Conservation (phyloP, 2,888 invertebrate species). For the Heliconius hortense region DNA sequence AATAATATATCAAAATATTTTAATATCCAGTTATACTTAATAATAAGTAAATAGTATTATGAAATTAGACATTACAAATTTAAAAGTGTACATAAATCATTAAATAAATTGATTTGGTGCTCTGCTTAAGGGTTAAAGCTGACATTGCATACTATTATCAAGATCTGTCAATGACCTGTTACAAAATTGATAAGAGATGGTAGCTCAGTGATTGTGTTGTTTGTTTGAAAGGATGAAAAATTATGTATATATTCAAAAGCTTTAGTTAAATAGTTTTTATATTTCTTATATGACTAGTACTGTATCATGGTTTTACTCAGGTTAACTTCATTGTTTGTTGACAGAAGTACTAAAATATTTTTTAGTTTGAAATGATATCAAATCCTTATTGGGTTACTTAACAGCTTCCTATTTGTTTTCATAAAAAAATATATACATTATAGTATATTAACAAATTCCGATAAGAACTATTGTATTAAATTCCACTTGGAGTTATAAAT, state of each 20-base stretch:
- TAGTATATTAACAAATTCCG: too few relatives aligned
- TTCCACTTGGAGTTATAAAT: not conserved
- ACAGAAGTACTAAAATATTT: too few relatives aligned
- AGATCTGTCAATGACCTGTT: slow-evolving; percentile 47
- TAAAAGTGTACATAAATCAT: not conserved
- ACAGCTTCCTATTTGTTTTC: too few relatives aligned
- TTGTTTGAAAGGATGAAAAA: slow-evolving; percentile 12
- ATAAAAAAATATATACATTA: too few relatives aligned
- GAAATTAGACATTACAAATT: not conserved
- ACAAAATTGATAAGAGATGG: slow-evolving; percentile 45
- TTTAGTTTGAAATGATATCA: too few relatives aligned
- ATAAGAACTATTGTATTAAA: too few relatives aligned
- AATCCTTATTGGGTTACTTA: too few relatives aligned
- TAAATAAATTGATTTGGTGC: not conserved
- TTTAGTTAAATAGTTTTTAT: not conserved
- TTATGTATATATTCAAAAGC: not conserved
- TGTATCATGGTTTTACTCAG: too few relatives aligned
- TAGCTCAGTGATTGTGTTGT: slow-evolving; percentile 33
- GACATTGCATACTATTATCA: slow-evolving; percentile 36
- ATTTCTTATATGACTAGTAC: too few relatives aligned
- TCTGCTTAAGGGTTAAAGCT: slow-evolving; percentile 20
- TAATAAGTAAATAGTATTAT: not conserved
- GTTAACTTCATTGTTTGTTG: too few relatives aligned
- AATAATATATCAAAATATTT: too few relatives aligned
- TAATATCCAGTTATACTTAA: not conserved